Conservation (phyloP, 2,113 vertebrate genomes). For the Gallinago undulata region DNA sequence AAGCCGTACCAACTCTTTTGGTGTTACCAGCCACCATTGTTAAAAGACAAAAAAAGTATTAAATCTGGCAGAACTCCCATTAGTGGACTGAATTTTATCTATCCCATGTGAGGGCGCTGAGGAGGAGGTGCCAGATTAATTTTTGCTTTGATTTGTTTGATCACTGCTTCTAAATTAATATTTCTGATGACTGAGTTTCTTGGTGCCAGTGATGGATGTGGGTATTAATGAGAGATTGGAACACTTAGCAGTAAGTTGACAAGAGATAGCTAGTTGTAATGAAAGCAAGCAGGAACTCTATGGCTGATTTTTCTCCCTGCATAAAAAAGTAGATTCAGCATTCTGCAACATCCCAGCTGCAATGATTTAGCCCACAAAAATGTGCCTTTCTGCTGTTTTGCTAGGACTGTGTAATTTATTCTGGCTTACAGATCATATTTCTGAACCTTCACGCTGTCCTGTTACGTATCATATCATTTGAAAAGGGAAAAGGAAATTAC, state of each 20-base stretch:
- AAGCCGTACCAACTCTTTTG: not conserved
- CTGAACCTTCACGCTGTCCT: not conserved
- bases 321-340: not conserved
- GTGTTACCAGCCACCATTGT: not conserved
- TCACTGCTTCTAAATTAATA: not conserved
- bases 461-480: not conserved
- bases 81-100: not conserved
- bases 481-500: not conserved
- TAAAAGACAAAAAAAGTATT: not conserved
- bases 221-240: not conserved
- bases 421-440: not conserved
- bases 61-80: not conserved
- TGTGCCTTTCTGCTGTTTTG: not conserved
- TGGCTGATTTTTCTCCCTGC: not conserved
- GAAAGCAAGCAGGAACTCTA: not conserved
- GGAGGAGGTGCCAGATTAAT: not conserved
- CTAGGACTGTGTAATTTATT: slow-evolving; percentile 1
- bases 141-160: not conserved
- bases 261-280: not conserved
- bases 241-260: not conserved
- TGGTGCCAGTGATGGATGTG: not conserved
- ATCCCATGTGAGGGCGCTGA: not conserved
- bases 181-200: not conserved
- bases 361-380: not conserved
- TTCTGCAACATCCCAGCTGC: not conserved